Evolutionary conservation across 2,797 vertebrate species (phyloP).

Genomic region (Lagorchestes hirsutus): DNA sequence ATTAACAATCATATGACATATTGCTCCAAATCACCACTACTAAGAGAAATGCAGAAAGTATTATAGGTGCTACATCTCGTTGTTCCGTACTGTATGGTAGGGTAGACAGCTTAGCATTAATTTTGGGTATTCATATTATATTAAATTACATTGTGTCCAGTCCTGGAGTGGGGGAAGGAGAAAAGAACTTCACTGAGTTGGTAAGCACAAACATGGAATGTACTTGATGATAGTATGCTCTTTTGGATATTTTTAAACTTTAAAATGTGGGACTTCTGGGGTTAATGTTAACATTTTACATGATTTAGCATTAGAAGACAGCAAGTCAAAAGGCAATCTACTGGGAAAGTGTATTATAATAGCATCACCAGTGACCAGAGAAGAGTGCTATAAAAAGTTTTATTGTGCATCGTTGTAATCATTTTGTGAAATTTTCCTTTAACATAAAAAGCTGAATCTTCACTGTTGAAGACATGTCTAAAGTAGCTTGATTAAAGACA

Average conservation of each 20-base stretch:
- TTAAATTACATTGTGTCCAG: neutral
- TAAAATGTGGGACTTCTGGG: slow-evolving; percentile 2
- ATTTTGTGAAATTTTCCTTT: slow-evolving; percentile 68
- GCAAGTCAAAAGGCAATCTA: slow-evolving; percentile 11
- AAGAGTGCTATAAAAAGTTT: slow-evolving; percentile 42
- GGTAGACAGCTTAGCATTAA: neutral
- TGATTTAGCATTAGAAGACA: neutral
- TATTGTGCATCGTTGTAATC: slow-evolving; percentile 64
- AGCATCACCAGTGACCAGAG: slow-evolving; percentile 17
- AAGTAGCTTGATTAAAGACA: slow-evolving; percentile 88
- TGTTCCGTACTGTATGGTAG: neutral
- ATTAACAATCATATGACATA: neutral
- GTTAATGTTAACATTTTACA: neutral
- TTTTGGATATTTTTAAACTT: slow-evolving; percentile 30
- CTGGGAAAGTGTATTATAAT: slow-evolving; percentile 19
- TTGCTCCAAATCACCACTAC: neutral
- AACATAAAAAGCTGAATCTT: slow-evolving; percentile 82
- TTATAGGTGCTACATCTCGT: neutral
- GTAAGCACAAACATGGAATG: neutral
- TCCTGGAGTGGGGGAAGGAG: neutral
- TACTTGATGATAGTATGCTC: slow-evolving; percentile 14
- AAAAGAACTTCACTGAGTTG: neutral
- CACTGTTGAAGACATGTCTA: slow-evolving; percentile 82
- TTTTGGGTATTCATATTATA: neutral
- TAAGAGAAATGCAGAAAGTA: neutral